Conservation (phyloP, 2,113 vertebrate genomes). For the Castor canadensis region DNA sequence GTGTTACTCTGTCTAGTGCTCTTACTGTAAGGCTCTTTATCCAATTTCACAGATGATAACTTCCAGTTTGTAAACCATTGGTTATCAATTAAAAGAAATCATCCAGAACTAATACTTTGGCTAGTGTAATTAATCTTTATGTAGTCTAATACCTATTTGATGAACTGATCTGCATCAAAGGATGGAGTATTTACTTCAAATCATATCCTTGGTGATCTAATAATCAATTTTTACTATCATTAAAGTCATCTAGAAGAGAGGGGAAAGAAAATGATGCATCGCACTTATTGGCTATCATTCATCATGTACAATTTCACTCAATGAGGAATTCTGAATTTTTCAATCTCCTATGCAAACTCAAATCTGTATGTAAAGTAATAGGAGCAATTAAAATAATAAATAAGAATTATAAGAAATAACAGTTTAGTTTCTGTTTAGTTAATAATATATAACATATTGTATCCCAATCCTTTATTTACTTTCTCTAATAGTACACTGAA, state of each 20-base stretch:
- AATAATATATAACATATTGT: neutral
- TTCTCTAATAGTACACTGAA: neutral
- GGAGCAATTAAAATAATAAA: neutral
- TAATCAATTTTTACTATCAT: slow-evolving; percentile 45
- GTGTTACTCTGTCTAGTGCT: neutral
- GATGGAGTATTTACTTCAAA: neutral
- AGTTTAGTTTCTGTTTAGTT: neutral
- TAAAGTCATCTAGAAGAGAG: slow-evolving; percentile 25
- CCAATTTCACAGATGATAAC: slow-evolving; percentile 56
- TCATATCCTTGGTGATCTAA: slow-evolving; percentile 1
- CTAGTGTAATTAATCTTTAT: slow-evolving; percentile 58
- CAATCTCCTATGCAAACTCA: slow-evolving; percentile 38
- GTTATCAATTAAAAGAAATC: slow-evolving; percentile 59
- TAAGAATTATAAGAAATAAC: neutral
- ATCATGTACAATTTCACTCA: neutral
- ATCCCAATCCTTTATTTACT: neutral
- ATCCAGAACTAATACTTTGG: slow-evolving; percentile 62
- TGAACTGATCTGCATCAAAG: slow-evolving; percentile 48
- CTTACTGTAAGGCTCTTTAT: slow-evolving; percentile 41
- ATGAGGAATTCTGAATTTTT: slow-evolving; percentile 38
- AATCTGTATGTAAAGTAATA: slow-evolving; percentile 8
- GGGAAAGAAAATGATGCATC: slow-evolving; percentile 48
- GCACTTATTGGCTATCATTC: slow-evolving; percentile 7
- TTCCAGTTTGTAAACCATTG: slow-evolving; percentile 47
- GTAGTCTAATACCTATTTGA: slow-evolving; percentile 42